Base-by-base conservation (phyloP, 2,888 invertebrate genomes). In the Mythimna pallens region DNA sequence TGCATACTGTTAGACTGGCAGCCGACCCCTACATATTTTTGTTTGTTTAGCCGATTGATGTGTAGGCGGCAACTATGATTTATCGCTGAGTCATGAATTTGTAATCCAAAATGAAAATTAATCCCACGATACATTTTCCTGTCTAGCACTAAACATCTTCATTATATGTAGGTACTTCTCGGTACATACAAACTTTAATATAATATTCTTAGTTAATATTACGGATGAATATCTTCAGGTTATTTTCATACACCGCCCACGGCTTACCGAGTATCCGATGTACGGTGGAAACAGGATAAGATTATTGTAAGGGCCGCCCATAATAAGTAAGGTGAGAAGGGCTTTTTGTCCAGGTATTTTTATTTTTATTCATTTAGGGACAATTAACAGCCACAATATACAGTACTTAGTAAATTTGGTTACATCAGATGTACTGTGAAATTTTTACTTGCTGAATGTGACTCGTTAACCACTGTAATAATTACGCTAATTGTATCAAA, bases 181-280 rank as follows among this genome's bases (percentile, higher is more conserved):
- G 20, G 30, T 22, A 73, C 52, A 63, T 58, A 30, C 8, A 58
- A 63, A 73, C 22, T 66, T 73, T 63, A 78, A 47, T 63, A 65
- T 57, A 71, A 65, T 78, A 62, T 72, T 76, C 72, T 17, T 78
- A 63, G 62, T 72, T 78, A 62, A 47, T 67, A 61, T 36, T 54
- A 40, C n/a, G 52, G 22, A 63, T 57, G 43, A 65, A 72, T 65
- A 52, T 52, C 73, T 62, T 66, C 55, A 14, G 78, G 65, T 30
- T 78, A 77, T 65, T 65, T 65, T 65, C 62, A 52, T 63, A 47
- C 73, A 47, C 1, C 65, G 17, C 79, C 73, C 62, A 78, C 73
- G 43, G 62, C 30, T 30, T 36, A n/a, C 17, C 20, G 43, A 62
- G 43, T 71, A 25, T 65, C 34, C 47, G 75, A 68, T 65, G 43